Evolutionary conservation across 2,888 invertebrate genomes (phyloP), one percentile per base, ranked within the genome.

Genomic region (Pristionchus arcanus): DNA sequence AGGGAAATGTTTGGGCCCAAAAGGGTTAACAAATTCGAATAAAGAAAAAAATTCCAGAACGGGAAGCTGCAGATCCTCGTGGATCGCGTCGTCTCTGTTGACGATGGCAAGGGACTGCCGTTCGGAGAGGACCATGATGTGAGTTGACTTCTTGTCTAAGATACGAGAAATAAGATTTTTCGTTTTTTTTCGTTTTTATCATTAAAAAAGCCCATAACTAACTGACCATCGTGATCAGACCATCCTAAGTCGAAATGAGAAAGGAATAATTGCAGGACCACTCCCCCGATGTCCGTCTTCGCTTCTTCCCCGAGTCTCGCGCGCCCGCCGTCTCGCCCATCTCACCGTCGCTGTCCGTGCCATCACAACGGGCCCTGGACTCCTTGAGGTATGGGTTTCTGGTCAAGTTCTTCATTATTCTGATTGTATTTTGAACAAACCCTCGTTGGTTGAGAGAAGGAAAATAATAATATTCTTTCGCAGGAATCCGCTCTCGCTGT

Each of bases 21-120:
- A n/a, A n/a, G n/a, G n/a, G n/a, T n/a, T 42, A 42, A 42, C 3
- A 42, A 42, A 42, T 5, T 5, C 3, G 42, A 42, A 42, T 9
- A 42, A 42, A 31, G 7, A 37, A 77, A 9, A 13, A 37, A 13
- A 16, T 63, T 68, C 28, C n/a, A 87, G 71, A 42, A 74, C 28
- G 90, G 90, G 0, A 28, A 31, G n/a, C 37, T 92, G n/a, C 87
- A 91, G n/a, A 49, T 93, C n/a, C 37, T 93, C 28, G 90, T 93
- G 28, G 93, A 93, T 74, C 90, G 93, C 34, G 66, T 84, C 11
- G 71, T 92, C 19, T 55, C 66, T 7, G 85, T 77, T 3, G 90
- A 91, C 86, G 93, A 93, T 81, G 92, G 92, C 19, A 93, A 92
- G 81, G 93, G 93, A 53, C 85, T 93, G 68, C 87, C 87, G 11